Conservation (phyloP, 1,140 invertebrate species). For the Cotesia typhae region DNA sequence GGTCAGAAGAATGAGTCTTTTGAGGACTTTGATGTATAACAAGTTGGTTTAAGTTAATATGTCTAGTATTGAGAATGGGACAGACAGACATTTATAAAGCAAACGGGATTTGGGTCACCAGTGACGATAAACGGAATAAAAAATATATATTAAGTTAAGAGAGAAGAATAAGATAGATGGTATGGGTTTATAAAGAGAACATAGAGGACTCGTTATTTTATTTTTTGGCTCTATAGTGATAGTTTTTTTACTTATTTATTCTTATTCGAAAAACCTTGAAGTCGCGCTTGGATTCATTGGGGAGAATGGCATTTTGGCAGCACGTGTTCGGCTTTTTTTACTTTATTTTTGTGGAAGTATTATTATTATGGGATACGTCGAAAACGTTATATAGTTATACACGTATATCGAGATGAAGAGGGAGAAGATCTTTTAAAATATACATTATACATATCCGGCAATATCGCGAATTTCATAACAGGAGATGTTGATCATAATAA, state of each 20-base stretch:
- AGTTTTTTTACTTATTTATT: constrained; percentile 8
- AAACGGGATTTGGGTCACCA: constrained; percentile 34
- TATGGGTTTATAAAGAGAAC: not conserved
- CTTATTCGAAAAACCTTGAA: constrained; percentile 44
- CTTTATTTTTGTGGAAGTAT: constrained; percentile 37
- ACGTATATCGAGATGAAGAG: too few relatives aligned
- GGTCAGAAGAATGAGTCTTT: too few relatives aligned
- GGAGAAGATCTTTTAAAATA: too few relatives aligned
- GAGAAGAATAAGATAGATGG: constrained; percentile 7
- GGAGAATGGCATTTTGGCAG: constrained; percentile 22
- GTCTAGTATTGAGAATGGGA: not conserved
- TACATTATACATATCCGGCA: too few relatives aligned
- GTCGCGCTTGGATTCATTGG: not conserved
- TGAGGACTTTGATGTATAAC: not conserved
- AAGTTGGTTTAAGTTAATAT: constrained; percentile 6
- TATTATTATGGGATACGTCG: constrained; percentile 25
- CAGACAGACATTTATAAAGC: constrained; percentile 29
- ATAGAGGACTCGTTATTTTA: constrained; percentile 18
- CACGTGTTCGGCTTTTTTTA: constrained; percentile 43
- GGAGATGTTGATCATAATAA: too few relatives aligned
- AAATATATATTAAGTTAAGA: constrained; percentile 13
- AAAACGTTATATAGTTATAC: constrained; percentile 10
- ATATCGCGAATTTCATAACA: too few relatives aligned
- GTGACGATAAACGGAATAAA: constrained; percentile 15
- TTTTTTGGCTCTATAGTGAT: constrained; percentile 9